Conservation (phyloP, 2,797 vertebrate species). For the Siniperca obscura region DNA sequence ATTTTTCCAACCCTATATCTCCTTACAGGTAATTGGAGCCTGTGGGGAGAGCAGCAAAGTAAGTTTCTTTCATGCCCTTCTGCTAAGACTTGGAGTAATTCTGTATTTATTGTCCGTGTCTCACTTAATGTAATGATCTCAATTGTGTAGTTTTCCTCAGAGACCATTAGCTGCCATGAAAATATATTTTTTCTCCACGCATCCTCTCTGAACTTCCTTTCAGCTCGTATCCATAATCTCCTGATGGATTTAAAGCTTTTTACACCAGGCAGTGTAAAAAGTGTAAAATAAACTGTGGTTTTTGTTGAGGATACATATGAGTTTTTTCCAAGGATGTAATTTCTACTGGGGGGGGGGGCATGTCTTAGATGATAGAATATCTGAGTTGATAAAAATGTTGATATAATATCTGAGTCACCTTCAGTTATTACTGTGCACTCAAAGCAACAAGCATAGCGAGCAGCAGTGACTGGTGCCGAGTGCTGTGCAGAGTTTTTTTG, state of each 20-base stretch:
- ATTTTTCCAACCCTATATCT: constrained; percentile 60
- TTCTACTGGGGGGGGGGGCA: neutral
- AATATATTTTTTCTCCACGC: constrained; percentile 11
- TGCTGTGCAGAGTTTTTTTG: too few species aligned
- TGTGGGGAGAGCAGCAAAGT: constrained; percentile 99
- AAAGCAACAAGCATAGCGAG: too few species aligned
- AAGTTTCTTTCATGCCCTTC: constrained; percentile 83
- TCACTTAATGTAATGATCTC: constrained; percentile 62
- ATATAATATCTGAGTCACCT: too few species aligned
- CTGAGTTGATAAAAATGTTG: too few species aligned
- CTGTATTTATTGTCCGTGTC: constrained; percentile 56
- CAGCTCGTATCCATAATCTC: constrained; percentile 3
- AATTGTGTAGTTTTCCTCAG: constrained; percentile 38
- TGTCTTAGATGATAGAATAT: neutral
- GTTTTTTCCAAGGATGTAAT: neutral
- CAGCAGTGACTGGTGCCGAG: too few species aligned
- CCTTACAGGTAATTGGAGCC: constrained; percentile 96
- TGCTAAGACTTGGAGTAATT: constrained; percentile 54
- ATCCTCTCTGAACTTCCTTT: constrained; percentile 42
- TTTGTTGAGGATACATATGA: neutral
- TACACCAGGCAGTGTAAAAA: too few species aligned
- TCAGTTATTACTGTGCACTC: too few species aligned
- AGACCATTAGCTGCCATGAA: constrained; percentile 45
- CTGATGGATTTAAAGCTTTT: constrained; percentile 7
- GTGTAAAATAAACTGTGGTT: neutral